Percentiles rank a stretch among this genome's conserved stretches.
phyloP scores from a whole-genome alignment of 2,797 vertebrate genomes.

The Microhierax caerulescens region DNA sequence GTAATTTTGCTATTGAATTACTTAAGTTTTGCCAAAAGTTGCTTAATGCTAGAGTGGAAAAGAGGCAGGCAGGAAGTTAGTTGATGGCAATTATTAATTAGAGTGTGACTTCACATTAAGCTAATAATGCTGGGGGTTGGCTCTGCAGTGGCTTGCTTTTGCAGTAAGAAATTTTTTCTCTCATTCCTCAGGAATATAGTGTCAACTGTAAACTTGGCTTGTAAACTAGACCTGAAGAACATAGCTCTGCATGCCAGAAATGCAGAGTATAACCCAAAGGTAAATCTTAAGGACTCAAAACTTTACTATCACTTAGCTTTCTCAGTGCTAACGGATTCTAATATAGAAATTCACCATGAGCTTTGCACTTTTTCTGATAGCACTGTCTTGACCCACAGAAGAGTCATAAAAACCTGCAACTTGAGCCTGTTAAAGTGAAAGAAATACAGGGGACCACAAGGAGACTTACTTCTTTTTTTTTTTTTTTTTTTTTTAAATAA shows the following conservation, averaged over 20 bases:
- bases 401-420: background rate
- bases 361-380: background rate
- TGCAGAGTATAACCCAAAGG: slow-evolving; percentile 97
- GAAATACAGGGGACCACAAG: background rate
- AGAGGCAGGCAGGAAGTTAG: background rate
- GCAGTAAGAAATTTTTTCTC: background rate
- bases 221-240: slow-evolving; percentile 92
- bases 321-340: background rate
- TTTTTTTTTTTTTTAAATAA: background rate
- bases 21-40: background rate
- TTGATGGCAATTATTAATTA: background rate
- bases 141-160: background rate
- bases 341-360: background rate
- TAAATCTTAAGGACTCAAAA: slow-evolving; percentile 45
- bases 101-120: background rate
- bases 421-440: background rate
- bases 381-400: background rate
- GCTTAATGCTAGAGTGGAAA: background rate
- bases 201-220: slow-evolving; percentile 92
- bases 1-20: background rate
- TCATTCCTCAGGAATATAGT: slow-evolving; percentile 88
- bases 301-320: background rate
- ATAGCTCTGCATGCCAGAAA: slow-evolving; percentile 94
- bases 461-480: too few species aligned
- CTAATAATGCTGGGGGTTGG: background rate